These are phyloP conservation scores for Mythimna albipuncta DNA, from an alignment of 2,888 invertebrate genomes.

Conservation along the genomic window DNA sequence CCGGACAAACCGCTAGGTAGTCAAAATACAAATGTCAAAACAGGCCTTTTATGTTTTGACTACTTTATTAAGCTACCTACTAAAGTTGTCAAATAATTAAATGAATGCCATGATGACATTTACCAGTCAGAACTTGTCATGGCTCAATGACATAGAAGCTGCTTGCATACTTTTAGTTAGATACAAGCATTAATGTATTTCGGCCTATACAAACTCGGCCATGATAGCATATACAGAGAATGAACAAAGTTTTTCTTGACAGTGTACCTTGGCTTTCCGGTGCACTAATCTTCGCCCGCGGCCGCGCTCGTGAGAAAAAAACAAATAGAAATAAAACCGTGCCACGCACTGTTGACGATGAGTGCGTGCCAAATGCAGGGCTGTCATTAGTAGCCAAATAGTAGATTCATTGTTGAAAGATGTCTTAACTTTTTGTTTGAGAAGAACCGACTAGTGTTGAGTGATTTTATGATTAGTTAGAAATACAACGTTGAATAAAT, in stretches of 20 bases:
- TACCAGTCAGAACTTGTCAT: too few species aligned
- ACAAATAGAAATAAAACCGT: conserved; percentile 68
- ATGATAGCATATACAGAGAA: conserved; percentile 31
- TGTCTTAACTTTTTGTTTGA: not conserved
- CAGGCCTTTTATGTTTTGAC: too few species aligned
- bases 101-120: too few species aligned
- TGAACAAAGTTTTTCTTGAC: conserved; percentile 36
- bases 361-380: conserved; percentile 67
- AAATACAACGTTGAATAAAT: too few species aligned
- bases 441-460: not conserved
- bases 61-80: too few species aligned
- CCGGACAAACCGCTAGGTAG: too few species aligned
- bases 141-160: too few species aligned
- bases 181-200: too few species aligned
- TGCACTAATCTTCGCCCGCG: conserved; percentile 60
- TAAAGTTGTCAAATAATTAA: too few species aligned
- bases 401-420: conserved; percentile 6
- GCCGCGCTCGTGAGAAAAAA: conserved; percentile 65
- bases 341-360: conserved; percentile 71
- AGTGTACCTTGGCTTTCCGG: conserved; percentile 64
- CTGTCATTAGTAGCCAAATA: conserved; percentile 23
- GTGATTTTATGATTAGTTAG: conserved; percentile 1
- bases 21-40: too few species aligned
- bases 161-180: too few species aligned
- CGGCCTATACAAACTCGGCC: conserved; percentile 18